Base-by-base conservation (phyloP, 2,113 vertebrate species). In the Oenanthe oenanthe region DNA sequence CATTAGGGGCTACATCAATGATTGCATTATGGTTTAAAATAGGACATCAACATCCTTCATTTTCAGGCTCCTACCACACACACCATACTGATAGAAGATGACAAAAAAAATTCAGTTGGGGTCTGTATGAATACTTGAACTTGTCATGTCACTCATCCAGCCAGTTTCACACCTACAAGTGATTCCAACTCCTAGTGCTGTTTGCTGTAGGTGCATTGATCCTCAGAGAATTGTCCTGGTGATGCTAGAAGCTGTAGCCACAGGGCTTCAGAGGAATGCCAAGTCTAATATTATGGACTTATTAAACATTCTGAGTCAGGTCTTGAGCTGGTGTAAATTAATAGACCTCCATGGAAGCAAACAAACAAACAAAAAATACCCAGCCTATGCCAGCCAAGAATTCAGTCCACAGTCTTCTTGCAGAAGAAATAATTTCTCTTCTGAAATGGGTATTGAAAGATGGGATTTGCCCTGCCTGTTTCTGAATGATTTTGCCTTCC, bases 281-380 rank as follows among this genome's bases (percentile, higher is more conserved):
- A 29, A 86, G 60, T 57, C 42, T 88, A 71, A 80, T 92, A 77
- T 65, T 88, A 67, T 26, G 16, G 31, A 31, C 24, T 92, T 88
- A 92, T 86, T 96, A 94, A 94, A 84, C 67, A 94, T 78, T 88
- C 72, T 21, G 9, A 77, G 48, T 36, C 72, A 79, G 67, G 51
- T 79, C 87, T 96, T 73, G 26, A 94, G 67, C 68, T 47, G 72
- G 67, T 77, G 62, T 63, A 93, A 93, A 95, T 92, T 90, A 94
- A 80, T 43, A 74, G 38, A 88, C 43, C 72, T 94, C 92, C 82
- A 90, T 83, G 75, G 90, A 93, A 96, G 96, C 85, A 89, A 85
- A 93, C 48, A 50, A 51, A 48, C 47, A 47, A 48, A 47, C 21
- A 47, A 57, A 56, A 24, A 15, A 10, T 4, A n/a, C 13, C 19